These are phyloP conservation scores for Cinclus cinclus DNA, from an alignment of 2,113 vertebrate species.

Conservation along the genomic window DNA sequence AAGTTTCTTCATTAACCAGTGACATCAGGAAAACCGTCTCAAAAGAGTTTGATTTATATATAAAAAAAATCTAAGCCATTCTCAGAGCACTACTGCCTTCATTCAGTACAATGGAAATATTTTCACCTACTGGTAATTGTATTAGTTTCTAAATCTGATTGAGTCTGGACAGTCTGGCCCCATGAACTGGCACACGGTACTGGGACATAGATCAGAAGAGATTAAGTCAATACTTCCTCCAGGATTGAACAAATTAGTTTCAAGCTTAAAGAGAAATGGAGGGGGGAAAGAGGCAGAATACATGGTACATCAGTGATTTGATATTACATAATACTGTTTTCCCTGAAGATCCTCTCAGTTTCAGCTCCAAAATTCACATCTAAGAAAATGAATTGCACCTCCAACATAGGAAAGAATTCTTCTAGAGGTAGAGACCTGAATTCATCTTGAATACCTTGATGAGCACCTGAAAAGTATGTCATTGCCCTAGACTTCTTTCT, in stretches of 20 bases:
- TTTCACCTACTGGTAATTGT: slow-evolving; percentile 14
- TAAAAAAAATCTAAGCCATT: neutral
- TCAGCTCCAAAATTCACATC: neutral
- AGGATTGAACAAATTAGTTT: slow-evolving; percentile 19
- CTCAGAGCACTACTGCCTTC: neutral
- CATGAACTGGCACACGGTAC: neutral
- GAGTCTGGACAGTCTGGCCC: neutral
- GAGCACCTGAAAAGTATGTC: neutral
- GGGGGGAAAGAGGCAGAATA: neutral
- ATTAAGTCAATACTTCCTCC: slow-evolving; percentile 33
- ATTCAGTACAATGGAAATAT: neutral
- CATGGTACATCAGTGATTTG: neutral
- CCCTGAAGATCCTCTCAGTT: neutral
- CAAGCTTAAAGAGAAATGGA: neutral
- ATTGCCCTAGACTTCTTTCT: neutral
- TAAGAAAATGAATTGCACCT: neutral
- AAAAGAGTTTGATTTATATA: neutral
- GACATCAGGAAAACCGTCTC: neutral
- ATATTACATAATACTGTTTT: neutral
- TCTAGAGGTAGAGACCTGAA: neutral
- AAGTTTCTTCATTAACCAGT: neutral
- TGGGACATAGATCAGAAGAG: neutral
- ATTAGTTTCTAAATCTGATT: slow-evolving; percentile 50
- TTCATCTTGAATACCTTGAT: neutral
- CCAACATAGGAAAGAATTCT: neutral